Conservation (phyloP, 2,113 vertebrate genomes). For the Nematolebias whitei region DNA sequence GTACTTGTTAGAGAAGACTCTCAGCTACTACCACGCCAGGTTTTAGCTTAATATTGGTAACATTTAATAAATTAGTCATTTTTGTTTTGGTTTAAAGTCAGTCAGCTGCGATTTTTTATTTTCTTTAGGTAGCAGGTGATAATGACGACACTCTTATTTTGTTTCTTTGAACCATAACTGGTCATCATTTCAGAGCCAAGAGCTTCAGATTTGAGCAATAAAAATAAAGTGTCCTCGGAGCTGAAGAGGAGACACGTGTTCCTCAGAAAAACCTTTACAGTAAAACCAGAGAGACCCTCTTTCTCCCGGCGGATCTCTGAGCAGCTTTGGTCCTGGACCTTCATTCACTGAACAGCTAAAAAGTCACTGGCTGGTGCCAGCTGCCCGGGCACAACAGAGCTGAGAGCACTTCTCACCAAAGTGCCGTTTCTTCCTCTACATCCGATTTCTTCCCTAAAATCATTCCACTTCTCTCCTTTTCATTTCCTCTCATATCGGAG, state of each 20-base stretch:
- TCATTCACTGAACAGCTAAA: constrained; percentile 49
- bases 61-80: too few relatives aligned
- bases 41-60: too few relatives aligned
- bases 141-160: too few relatives aligned
- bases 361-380: constrained; percentile 60
- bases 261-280: constrained; percentile 22
- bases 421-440: constrained; percentile 38
- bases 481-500: constrained; percentile 24
- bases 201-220: not conserved
- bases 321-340: constrained; percentile 35
- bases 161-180: not conserved
- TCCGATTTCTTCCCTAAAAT: constrained; percentile 39
- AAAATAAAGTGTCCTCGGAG: constrained; percentile 9
- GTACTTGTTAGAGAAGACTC: too few relatives aligned
- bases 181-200: not conserved
- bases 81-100: too few relatives aligned
- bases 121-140: too few relatives aligned
- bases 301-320: constrained; percentile 29
- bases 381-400: constrained; percentile 48
- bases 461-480: constrained; percentile 34
- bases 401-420: constrained; percentile 57
- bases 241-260: constrained; percentile 32
- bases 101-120: too few relatives aligned
- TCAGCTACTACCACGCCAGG: too few relatives aligned
- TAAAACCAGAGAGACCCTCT: constrained; percentile 25